Evolutionary conservation across 2,113 vertebrate species (phyloP).

Genomic region (Entomyzon cyanotis): DNA sequence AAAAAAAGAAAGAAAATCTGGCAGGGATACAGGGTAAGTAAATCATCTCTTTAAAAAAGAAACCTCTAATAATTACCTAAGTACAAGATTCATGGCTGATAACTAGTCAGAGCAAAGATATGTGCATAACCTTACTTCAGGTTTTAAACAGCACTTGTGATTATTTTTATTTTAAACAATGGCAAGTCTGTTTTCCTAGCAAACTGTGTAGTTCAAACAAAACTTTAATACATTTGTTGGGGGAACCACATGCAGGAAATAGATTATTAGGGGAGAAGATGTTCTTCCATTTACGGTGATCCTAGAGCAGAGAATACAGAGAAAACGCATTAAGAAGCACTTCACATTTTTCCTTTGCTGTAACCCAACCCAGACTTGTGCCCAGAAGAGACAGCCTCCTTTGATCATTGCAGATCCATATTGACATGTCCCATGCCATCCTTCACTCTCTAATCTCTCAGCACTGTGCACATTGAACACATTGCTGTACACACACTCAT

Average conservation of each 20-base stretch:
- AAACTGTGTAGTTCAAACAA: constrained; percentile 42
- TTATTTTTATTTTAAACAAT: constrained; percentile 32
- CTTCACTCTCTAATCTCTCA: constrained; percentile 67
- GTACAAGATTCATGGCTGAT: constrained; percentile 60
- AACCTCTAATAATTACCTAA: constrained; percentile 50
- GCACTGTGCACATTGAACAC: constrained; percentile 49
- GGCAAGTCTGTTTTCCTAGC: constrained; percentile 10
- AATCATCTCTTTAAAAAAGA: constrained; percentile 53
- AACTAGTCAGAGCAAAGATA: constrained; percentile 59
- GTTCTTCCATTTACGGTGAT: constrained; percentile 46
- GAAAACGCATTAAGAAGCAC: constrained; percentile 68
- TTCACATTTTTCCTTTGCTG: constrained; percentile 61
- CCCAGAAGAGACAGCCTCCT: constrained; percentile 63
- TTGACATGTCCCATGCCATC: constrained; percentile 70
- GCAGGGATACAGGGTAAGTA: constrained; percentile 34
- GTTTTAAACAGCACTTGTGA: not conserved
- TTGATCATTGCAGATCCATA: constrained; percentile 71
- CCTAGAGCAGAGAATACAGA: constrained; percentile 46
- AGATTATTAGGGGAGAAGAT: constrained; percentile 48
- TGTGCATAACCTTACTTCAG: not conserved
- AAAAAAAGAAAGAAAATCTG: constrained; percentile 45
- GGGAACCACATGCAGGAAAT: constrained; percentile 34
- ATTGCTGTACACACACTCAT: constrained; percentile 58
- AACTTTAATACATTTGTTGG: constrained; percentile 48
- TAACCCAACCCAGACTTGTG: constrained; percentile 59